These are phyloP conservation scores for Polymixis flavicincta DNA, from an alignment of 2,888 invertebrate species.

Conservation along the genomic window DNA sequence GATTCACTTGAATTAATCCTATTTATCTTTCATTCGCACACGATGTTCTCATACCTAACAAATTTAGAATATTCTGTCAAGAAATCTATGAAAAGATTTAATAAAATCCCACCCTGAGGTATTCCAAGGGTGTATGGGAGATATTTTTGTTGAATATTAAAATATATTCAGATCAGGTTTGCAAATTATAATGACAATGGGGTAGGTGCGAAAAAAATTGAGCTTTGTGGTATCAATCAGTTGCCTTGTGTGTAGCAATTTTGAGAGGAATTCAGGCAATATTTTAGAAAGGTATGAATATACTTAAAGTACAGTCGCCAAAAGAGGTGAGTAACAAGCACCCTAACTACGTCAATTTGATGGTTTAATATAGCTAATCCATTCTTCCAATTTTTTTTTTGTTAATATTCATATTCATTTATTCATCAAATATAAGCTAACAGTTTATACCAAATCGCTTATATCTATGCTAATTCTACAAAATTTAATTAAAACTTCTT, in stretches of 20 bases:
- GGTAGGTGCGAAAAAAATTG: conserved; percentile 4
- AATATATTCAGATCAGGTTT: conserved; percentile 41
- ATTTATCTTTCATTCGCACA: conserved; percentile 28
- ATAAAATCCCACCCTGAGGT: conserved; percentile 32
- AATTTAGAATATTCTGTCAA: neutral
- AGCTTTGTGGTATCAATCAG: conserved; percentile 32
- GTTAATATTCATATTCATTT: no score
- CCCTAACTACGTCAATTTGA: no score
- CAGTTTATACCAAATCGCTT: no score
- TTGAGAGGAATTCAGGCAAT: neutral
- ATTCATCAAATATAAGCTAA: no score
- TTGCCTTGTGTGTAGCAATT: conserved; percentile 5
- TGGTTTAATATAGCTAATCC: no score
- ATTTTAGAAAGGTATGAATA: neutral
- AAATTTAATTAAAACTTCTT: no score
- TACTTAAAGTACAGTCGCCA: no score
- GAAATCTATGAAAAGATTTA: conserved; percentile 26
- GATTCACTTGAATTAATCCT: conserved; percentile 4
- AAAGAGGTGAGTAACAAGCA: no score
- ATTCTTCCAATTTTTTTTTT: no score
- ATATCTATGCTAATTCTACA: no score
- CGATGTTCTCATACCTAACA: conserved; percentile 17
- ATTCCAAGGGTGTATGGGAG: conserved; percentile 4
- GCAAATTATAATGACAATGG: conserved; percentile 24
- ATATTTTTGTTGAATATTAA: conserved; percentile 37